Percentiles rank a stretch among this genome's conserved stretches.
Conservation (phyloP, 2,888 invertebrate genomes). For the Lottia gigantea region DNA sequence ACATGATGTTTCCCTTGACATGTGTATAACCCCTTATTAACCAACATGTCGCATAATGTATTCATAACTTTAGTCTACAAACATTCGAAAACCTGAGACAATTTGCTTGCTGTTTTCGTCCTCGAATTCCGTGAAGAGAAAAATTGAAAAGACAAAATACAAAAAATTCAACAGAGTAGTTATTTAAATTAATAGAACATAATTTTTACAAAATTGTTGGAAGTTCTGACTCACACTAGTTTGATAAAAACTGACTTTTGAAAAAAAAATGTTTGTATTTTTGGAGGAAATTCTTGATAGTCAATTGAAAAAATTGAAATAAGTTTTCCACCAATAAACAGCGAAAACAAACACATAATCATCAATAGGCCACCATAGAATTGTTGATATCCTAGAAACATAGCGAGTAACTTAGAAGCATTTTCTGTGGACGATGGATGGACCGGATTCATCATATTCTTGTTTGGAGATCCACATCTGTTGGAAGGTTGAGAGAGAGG, state of each 20-base stretch:
- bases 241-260: background rate
- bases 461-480: slow-evolving; percentile 63
- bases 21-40: background rate
- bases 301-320: background rate
- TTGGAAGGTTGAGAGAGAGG: slow-evolving; percentile 74
- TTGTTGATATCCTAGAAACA: background rate
- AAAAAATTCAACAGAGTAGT: background rate
- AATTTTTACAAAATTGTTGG: background rate
- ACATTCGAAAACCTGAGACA: slow-evolving; percentile 7
- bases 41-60: background rate
- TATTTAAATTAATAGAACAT: slow-evolving; percentile 2
- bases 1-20: background rate
- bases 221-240: slow-evolving; percentile 10
- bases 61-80: background rate
- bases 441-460: slow-evolving; percentile 59
- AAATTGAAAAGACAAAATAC: background rate
- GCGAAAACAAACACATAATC: background rate
- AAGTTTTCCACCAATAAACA: background rate
- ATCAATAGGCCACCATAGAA: slow-evolving; percentile 1
- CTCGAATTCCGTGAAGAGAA: background rate
- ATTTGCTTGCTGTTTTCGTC: too few species aligned
- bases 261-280: slow-evolving; percentile 1
- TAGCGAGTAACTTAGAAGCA: slow-evolving; percentile 43
- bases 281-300: slow-evolving; percentile 6
- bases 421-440: slow-evolving; percentile 72